phyloP scores from a whole-genome alignment of 2,113 vertebrate genomes.

The Pteronura brasiliensis region DNA sequence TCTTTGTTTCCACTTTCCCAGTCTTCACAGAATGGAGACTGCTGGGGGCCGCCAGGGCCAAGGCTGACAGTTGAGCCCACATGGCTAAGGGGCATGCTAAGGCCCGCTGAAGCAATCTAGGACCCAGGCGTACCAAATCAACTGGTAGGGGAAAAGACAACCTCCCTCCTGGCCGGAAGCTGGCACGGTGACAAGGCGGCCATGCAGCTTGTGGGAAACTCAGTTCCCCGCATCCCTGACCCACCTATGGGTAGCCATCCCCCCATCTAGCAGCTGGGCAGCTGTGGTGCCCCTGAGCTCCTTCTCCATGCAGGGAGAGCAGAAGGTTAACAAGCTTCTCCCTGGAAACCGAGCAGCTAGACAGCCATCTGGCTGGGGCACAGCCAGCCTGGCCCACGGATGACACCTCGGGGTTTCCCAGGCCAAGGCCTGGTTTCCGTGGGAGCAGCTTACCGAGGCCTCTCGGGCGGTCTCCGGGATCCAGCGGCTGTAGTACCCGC shows the following conservation, averaged over 20 bases:
- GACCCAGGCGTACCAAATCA: accelerated
- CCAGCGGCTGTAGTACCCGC: constrained; percentile 92
- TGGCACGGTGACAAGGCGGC: not conserved
- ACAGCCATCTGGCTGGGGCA: too few relatives aligned
- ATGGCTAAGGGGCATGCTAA: too few relatives aligned
- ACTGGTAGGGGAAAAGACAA: not conserved
- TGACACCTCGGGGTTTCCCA: not conserved
- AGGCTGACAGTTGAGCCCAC: not conserved
- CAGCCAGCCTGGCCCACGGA: accelerated
- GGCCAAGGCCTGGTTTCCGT: not conserved
- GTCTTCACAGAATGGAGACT: not conserved
- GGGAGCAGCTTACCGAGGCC: constrained; percentile 82
- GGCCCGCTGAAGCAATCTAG: accelerated
- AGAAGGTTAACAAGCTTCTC: not conserved
- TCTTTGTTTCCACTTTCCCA: not conserved
- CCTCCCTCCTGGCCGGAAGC: not conserved
- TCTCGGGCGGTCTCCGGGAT: constrained; percentile 86
- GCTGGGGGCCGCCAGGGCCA: accelerated
- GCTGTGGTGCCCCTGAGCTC: accelerated
- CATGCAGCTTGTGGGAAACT: accelerated
- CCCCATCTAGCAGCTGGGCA: not conserved
- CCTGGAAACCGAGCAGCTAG: not conserved
- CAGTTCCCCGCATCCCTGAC: not conserved
- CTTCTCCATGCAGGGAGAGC: accelerated
- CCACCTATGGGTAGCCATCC: too few relatives aligned